Base-by-base conservation (phyloP, 2,113 vertebrate species). In the Vimba vimba region DNA sequence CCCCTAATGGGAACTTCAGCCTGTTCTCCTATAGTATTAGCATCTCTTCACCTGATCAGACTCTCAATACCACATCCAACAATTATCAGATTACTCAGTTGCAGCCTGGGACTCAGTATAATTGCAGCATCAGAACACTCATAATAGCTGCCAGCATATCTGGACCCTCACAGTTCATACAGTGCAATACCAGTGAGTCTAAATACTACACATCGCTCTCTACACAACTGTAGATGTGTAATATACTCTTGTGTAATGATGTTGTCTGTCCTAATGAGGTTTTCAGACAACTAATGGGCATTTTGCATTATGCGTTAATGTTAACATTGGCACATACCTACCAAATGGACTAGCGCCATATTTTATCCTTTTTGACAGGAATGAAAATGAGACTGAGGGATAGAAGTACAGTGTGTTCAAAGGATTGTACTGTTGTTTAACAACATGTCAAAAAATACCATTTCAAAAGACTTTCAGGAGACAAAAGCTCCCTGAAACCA, bases 131-230 rank as follows among this genome's bases (percentile, higher is more conserved):
- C 39, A 64, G 11, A 74, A 64, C 79, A 15, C 13, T 36, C 30
- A 86, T 86, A 82, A 9, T 45, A 23, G 19, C 9, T 62, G 39
- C 23, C 43, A 25, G 9, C 47, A 45, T 64, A 36, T 62, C 59
- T 74, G 85, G 64, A 36, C 55, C 27, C 52, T 25, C 85, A 52
- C 55, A 36, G 4, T 4, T 69, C 27, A 36, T 82, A 25, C 45
- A 30, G 57, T 73, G 78, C 60, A 64, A 55, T 64, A 86, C 85
- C 25, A 86, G 85, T 86, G 55, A 86, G 85, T 86, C 13, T 69
- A 83, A 36, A 69, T 43, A 8, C 47, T 52, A 6, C 10, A 68
- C 21, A 75, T 75, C 23, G 7, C 68, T 43, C 36, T 43, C 68
- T 23, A 43, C n/a, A n/a, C n/a, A 47, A 75, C 36, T 45, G 10